Evolutionary conservation across 2,888 invertebrate genomes (phyloP), one percentile per base, ranked within the genome.

Genomic region (Dynastes tityus): DNA sequence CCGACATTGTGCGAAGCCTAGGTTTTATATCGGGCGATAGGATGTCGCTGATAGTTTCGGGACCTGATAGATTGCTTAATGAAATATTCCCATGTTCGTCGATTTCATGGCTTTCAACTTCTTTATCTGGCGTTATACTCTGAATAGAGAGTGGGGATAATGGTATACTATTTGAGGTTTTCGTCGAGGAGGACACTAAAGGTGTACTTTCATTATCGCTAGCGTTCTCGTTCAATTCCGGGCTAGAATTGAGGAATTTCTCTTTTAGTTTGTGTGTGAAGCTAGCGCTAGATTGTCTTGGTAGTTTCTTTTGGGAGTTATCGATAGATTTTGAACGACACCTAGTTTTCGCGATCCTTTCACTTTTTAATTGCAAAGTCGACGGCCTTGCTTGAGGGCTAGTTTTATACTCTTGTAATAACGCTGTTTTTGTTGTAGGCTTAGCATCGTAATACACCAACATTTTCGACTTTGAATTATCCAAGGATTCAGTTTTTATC

Each of bases 201-300:
- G 93, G 93, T 1, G 94, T 93, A 82, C 92, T 92, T 85, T 94
- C 94, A 86, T 94, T 94, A 85, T 93, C 93, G 86, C 91, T 87
- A 3, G 81, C 74, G 70, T 82, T 84, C 49, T 88, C 87, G 65
- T 87, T 87, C 37, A 78, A 27, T 32, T 80, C 87, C 0, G 85
- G 87, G 82, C 85, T 88, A 8, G 88, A 88, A 80, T 88, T 87
- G 27, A 88, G 79, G 16, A 89, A 82, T 81, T 88, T 88, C 74
- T 88, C 89, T 81, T 87, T 88, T 1, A 89, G 82, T 70, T 85
- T 84, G 27, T 87, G 85, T 3, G 89, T 78, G 61, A 86, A 87
- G 65, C 88, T 88, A 32, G 87, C 82, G 76, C 85, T 86, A 5
- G 84, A 83, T n/a, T 80, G 79, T 71, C 83, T 81, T 32, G 80